Evolutionary conservation across 1,140 invertebrate species (phyloP), one percentile per base, ranked within the genome.

Genomic region (Apis cerana): DNA sequence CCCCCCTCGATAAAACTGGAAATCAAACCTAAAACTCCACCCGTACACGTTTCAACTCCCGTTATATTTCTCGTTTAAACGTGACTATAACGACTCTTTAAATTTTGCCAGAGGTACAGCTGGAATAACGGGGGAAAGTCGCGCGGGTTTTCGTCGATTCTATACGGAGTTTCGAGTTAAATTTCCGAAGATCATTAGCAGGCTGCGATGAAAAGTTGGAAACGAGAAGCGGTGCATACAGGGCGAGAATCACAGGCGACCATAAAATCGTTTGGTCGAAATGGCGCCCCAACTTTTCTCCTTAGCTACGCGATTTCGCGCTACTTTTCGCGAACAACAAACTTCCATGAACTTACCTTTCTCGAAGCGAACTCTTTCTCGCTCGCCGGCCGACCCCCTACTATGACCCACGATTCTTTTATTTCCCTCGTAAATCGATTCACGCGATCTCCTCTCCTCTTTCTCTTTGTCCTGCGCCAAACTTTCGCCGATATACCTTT

Each of bases 381-480:
- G 27, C 23, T 15, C 5, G 48, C 59, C 54, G 56, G 50, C 33
- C 54, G 54, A 56, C 64, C 65, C 83, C 65, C 2, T 33, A 33
- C 33, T 33, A 33, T 33, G 33, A 33, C 33, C 4, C 5, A 72
- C 65, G 77, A 87, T 82, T 84, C 78, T 82, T 85, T 87, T 88
- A 82, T 85, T 88, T 82, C 85, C 76, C 69, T 87, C 80, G 70
- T 85, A 87, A 87, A 88, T 87, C 82, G 87, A 88, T 87, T 87
- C 79, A 85, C 82, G 11, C 75, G 54, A 43, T 56, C 61, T 54
- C 75, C 3, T 65, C 52, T 8, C 9, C 17, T 50, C 23, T 54
- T 17, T 23, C 62, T 54, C 27, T 52, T 64, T 27, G 61, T 48
- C 58, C 64, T 72, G 54, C 67, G 72, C 54, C 2, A 27, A 68